phyloP scores from a whole-genome alignment of 2,888 invertebrate species.

The Calameuta filiformis region DNA sequence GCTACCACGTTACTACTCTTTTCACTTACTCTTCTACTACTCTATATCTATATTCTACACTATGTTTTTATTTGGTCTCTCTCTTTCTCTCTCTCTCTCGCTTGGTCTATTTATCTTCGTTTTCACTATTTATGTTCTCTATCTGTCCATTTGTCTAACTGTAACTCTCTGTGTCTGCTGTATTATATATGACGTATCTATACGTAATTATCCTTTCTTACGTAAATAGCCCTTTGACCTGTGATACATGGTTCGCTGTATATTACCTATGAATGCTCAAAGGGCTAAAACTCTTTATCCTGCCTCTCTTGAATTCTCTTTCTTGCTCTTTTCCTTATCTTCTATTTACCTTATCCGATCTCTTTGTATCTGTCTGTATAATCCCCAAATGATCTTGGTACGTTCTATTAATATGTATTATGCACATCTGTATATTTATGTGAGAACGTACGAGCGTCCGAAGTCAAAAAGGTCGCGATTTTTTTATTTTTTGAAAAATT shows the following conservation, averaged over 20 bases:
- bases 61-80: not conserved
- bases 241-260: not conserved
- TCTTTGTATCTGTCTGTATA: not conserved
- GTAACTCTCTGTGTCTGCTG: conserved; percentile 9
- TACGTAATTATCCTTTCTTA: not conserved
- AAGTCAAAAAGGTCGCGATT: not conserved
- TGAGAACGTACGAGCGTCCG: not conserved
- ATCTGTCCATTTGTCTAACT: not conserved
- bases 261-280: not conserved
- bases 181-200: not conserved
- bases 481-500: not conserved
- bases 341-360: not conserved
- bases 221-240: not conserved
- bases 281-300: not conserved
- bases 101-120: conserved; percentile 4
- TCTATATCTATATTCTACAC: not conserved
- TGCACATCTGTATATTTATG: not conserved
- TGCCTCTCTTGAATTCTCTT: not conserved
- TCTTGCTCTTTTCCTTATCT: not conserved
- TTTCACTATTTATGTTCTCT: conserved; percentile 6
- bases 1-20: not conserved
- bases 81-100: not conserved
- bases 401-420: not conserved
- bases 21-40: not conserved
- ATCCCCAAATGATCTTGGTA: not conserved